Base-by-base conservation (phyloP, 2,113 vertebrate species). In the Pandion haliaetus region DNA sequence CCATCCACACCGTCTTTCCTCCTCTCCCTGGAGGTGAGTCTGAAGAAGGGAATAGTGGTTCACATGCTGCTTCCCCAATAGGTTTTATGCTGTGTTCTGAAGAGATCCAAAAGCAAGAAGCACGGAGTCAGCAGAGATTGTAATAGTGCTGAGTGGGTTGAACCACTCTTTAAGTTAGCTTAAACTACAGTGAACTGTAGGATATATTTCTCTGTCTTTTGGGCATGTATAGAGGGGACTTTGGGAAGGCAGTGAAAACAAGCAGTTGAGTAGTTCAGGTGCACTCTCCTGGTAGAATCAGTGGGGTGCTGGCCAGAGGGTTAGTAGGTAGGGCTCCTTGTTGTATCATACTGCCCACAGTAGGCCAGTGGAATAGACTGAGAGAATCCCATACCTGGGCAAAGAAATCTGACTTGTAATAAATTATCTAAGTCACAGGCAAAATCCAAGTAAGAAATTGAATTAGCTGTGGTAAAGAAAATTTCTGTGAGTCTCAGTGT, bases 1-100 rank as follows among this genome's bases (percentile, higher is more conserved):
- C 26, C 9, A 31, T 7, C 16, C 5, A 1, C 40, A 14, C 72
- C 1, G 5, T 57, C 38, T 73, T 78, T 82, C 16, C 32, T 59
- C 42, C 25, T 83, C 15, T 83, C 8, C 10, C 24, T 59, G 14
- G 44, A 69, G 18, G 8, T 0, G 0, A 40, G 6, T 50, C 26
- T 88, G 49, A 66, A 57, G 71, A 81, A 71, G 40, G n/a, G 12
- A n/a, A 28, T 3, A 36, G 52, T 10, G 69, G 40, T 55, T 66
- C 34, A 36, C 18, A 42, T 0, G 0, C 36, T 0, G 0, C 74
- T 70, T 91, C 38, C n/a, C 38, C 40, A 17, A 7, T 1, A 47
- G 38, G 4, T 44, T 47, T 26, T 70, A 36, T 74, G 79, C 38
- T 0, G 0, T 17, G 13, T 44, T 79, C 72, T 79, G 13, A 42